Base-by-base conservation (phyloP, 1,140 invertebrate genomes). In the Heliconius eleuchia region DNA sequence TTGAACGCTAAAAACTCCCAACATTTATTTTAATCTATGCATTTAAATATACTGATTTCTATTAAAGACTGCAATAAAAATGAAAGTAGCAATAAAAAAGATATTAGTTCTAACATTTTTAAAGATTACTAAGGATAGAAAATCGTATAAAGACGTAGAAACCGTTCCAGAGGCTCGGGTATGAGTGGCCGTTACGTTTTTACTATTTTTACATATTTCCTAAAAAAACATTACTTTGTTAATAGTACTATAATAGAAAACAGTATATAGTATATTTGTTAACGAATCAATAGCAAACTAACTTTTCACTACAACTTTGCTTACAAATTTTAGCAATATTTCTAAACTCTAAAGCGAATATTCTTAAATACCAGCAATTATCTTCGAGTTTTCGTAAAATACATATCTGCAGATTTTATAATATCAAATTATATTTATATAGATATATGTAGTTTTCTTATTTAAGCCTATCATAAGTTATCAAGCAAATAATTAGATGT, bases 1-100 rank as follows among this genome's bases (percentile, higher is more conserved):
- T 74, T 78, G 80, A 78, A 78, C 78, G 66, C 73, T 81, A 81
- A 57, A 81, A 73, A 78, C 73, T 73, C 27, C 66, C 80, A 74
- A 81, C 77, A 73, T 78, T 81, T 71, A 77, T 78, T 81, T 52
- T 57, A 77, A 39, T 71, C 72, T 80, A 80, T 39, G 7, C n/a
- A 76, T 66, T 66, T 80, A 66, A 70, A 19, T 52, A 37, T 66
- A 39, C 71, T 72, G 71, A 19, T 72, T 39, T 72, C 30, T 27
- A 72, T 39, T 42, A 72, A 19, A 72, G 7, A 19, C 3, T 52
- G 18, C 5, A 52, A 52, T 52, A 52, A 52, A 52, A 52, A 52
- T 18, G 1, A 7, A 19, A 52, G 2, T 52, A 4, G 4, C 18
- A 52, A 18, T 19, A 19, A 19, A 19, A 52, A 52, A 52, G 2